Evolutionary conservation across 2,888 invertebrate species (phyloP).

Genomic region (Conops quadrifasciatus): DNA sequence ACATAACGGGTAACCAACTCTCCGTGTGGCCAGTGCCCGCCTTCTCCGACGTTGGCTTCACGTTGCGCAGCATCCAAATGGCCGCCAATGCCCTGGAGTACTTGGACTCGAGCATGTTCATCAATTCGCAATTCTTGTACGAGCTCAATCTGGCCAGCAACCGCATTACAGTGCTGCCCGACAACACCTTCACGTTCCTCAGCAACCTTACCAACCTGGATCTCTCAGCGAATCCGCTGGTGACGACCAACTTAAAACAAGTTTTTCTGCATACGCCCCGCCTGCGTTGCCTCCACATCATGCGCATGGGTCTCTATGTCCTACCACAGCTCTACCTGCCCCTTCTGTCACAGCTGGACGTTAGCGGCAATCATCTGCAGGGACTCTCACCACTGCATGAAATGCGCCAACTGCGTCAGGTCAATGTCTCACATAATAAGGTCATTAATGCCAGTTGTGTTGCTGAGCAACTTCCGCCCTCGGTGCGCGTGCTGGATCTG

Average conservation of each 20-base stretch:
- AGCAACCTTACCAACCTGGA: slow-evolving; percentile 81
- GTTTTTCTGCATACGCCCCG: slow-evolving; percentile 86
- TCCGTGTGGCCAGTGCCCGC: slow-evolving; percentile 82
- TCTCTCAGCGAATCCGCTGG: slow-evolving; percentile 80
- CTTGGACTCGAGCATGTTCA: slow-evolving; percentile 86
- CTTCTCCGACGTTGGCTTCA: slow-evolving; percentile 80
- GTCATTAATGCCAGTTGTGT: slow-evolving; percentile 78
- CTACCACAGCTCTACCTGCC: slow-evolving; percentile 81
- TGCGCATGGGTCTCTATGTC: slow-evolving; percentile 78
- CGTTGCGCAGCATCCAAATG: slow-evolving; percentile 80
- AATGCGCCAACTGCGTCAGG: slow-evolving; percentile 74
- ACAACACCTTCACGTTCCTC: slow-evolving; percentile 86
- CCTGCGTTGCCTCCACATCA: slow-evolving; percentile 79
- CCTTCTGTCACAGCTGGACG: slow-evolving; percentile 80
- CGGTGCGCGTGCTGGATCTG: slow-evolving; percentile 79
- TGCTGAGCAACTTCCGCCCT: slow-evolving; percentile 76
- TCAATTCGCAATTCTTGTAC: slow-evolving; percentile 81
- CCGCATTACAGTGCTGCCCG: slow-evolving; percentile 83
- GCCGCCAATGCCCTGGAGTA: slow-evolving; percentile 84
- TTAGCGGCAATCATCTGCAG: slow-evolving; percentile 80
- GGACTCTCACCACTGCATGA: slow-evolving; percentile 77
- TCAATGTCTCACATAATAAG: slow-evolving; percentile 81
- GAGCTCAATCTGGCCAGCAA: slow-evolving; percentile 82
- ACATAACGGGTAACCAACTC: slow-evolving; percentile 81
- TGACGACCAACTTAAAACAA: slow-evolving; percentile 86